These are phyloP conservation scores for Lissocephala sabroskyi DNA, from an alignment of 2,888 invertebrate species.

Conservation along the genomic window DNA sequence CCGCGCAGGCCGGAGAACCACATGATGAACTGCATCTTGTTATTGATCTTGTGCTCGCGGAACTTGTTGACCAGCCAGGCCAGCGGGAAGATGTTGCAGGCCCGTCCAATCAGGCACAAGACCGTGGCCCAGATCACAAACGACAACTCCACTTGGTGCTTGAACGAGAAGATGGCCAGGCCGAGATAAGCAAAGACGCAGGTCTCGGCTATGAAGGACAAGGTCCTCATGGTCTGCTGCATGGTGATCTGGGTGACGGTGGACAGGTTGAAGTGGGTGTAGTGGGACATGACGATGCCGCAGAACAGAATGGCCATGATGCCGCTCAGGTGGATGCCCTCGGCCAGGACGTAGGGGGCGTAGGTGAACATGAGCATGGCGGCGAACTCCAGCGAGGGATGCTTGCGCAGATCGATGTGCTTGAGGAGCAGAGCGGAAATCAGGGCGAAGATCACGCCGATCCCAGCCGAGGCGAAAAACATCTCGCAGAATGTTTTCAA, in stretches of 20 bases:
- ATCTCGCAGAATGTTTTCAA: conserved; percentile 93
- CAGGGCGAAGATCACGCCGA: conserved; percentile 95
- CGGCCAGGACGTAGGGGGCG: conserved; percentile 97
- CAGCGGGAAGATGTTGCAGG: conserved; percentile 96
- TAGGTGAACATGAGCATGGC: conserved; percentile 99
- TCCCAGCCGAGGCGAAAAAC: conserved; percentile 98
- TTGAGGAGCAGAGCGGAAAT: conserved; percentile 93
- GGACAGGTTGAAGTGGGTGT: conserved; percentile 98
- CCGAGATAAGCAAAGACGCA: conserved; percentile 98
- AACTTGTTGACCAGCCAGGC: conserved; percentile 95
- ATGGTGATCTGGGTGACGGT: conserved; percentile 99
- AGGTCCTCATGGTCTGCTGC: conserved; percentile 96
- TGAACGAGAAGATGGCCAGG: conserved; percentile 84
- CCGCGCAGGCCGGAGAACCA: conserved; percentile 98
- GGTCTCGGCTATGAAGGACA: conserved; percentile 98
- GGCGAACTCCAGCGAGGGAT: conserved; percentile 98
- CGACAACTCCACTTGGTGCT: conserved; percentile 92
- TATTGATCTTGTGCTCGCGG: conserved; percentile 97
- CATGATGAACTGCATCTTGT: conserved; percentile 99
- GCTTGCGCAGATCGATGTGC: conserved; percentile 95
- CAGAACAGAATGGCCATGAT: conserved; percentile 99
- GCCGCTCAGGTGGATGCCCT: conserved; percentile 95
- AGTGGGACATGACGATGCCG: conserved; percentile 99
- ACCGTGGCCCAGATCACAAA: conserved; percentile 96
- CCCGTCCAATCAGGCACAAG: conserved; percentile 92